Percentiles rank a stretch among this genome's conserved stretches.
These are phyloP conservation scores for Coendou prehensilis DNA, from an alignment of 2,797 vertebrate genomes.

Conservation along the genomic window DNA sequence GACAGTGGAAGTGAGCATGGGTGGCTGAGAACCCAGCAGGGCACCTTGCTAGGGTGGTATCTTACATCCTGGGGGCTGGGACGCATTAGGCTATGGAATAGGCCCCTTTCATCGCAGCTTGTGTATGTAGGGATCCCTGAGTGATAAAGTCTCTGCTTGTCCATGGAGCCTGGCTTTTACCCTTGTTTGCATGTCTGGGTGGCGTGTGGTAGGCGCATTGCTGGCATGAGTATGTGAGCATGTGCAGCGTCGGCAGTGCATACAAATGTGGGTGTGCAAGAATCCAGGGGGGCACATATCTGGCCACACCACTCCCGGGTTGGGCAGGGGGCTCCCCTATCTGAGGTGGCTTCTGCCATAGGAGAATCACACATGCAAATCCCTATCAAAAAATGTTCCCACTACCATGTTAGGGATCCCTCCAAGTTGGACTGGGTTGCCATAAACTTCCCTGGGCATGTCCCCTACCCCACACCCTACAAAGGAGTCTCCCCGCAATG, in stretches of 20 bases:
- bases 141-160: not conserved
- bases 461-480: not conserved
- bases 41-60: not conserved
- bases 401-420: not conserved
- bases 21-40: not conserved
- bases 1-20: not conserved
- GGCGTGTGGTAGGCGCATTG: not conserved
- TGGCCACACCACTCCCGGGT: not conserved
- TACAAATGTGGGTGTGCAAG: not conserved
- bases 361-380: not conserved
- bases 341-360: not conserved
- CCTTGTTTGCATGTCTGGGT: not conserved
- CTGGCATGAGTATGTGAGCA: not conserved
- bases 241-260: too few relatives aligned
- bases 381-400: not conserved
- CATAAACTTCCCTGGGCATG: not conserved
- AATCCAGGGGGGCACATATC: not conserved
- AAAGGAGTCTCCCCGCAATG: not conserved
- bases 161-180: not conserved
- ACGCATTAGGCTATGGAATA: too few relatives aligned
- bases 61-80: not conserved
- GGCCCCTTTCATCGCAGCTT: not conserved
- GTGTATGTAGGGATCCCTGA: not conserved
- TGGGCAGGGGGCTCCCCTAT: too few relatives aligned
- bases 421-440: not conserved